These are phyloP conservation scores for Nudaria mundana DNA, from an alignment of 2,888 invertebrate species.

Conservation along the genomic window DNA sequence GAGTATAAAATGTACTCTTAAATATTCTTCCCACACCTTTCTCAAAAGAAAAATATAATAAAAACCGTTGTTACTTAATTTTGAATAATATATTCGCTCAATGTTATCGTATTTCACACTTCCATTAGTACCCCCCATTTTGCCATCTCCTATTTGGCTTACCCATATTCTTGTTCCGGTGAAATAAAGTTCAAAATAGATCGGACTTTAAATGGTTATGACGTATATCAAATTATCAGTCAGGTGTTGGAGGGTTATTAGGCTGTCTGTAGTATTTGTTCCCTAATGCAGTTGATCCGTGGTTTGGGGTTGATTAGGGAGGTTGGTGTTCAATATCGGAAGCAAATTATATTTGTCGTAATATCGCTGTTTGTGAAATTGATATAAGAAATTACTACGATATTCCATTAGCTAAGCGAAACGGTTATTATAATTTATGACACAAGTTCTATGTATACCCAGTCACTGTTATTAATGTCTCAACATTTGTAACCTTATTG, in stretches of 20 bases:
- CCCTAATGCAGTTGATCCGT: slow-evolving; percentile 46
- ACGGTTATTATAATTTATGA: not conserved
- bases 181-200: slow-evolving; percentile 25
- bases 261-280: slow-evolving; percentile 41
- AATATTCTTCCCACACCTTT: slow-evolving; percentile 33
- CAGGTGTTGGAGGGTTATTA: slow-evolving; percentile 45
- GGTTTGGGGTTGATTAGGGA: slow-evolving; percentile 34
- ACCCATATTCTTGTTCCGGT: slow-evolving; percentile 10
- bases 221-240: slow-evolving; percentile 46
- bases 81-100: slow-evolving; percentile 66
- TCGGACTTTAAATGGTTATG: slow-evolving; percentile 15
- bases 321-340: slow-evolving; percentile 24
- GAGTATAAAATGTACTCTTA: slow-evolving; percentile 15
- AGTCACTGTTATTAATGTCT: too few relatives aligned
- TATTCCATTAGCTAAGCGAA: slow-evolving; percentile 1
- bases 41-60: slow-evolving; percentile 40
- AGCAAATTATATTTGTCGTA: slow-evolving; percentile 34
- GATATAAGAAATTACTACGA: slow-evolving; percentile 13
- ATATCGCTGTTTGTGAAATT: slow-evolving; percentile 19
- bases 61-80: slow-evolving; percentile 57
- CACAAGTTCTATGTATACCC: not conserved
- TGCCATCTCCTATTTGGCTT: slow-evolving; percentile 27
- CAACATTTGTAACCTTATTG: too few relatives aligned
- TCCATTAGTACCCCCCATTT: slow-evolving; percentile 60
- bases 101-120: slow-evolving; percentile 67